These are phyloP conservation scores for Okamejei kenojei DNA, from an alignment of 2,797 vertebrate genomes.

Conservation along the genomic window DNA sequence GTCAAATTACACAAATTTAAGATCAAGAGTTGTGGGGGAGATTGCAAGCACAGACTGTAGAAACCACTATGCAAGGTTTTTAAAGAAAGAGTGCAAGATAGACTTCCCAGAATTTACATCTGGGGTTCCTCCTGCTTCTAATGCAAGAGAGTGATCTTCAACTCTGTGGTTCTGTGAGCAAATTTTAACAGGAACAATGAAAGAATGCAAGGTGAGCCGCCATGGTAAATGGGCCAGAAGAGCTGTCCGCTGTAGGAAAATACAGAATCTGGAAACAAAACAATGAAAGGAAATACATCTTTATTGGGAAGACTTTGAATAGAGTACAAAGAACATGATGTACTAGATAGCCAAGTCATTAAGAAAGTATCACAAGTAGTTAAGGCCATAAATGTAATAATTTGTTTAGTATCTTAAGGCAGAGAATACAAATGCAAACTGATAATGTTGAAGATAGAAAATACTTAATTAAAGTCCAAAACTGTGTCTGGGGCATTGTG, in stretches of 20 bases:
- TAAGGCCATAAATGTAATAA: not conserved
- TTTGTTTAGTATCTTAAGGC: not conserved
- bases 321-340: not conserved
- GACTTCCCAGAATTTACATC: not conserved
- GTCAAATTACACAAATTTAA: not conserved
- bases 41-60: not conserved
- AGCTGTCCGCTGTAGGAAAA: not conserved
- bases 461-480: not conserved
- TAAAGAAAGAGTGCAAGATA: not conserved
- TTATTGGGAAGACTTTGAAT: not conserved
- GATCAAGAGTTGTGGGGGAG: not conserved
- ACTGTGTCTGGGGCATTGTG: not conserved
- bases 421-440: not conserved
- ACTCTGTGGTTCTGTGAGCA: not conserved
- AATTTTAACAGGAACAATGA: not conserved
- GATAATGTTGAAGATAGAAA: not conserved
- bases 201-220: not conserved
- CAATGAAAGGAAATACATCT: not conserved
- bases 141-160: not conserved
- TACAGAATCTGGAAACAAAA: not conserved
- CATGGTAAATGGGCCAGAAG: not conserved
- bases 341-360: not conserved
- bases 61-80: not conserved
- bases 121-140: not conserved
- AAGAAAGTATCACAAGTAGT: not conserved